Evolutionary conservation across 2,797 vertebrate species (phyloP).

Genomic region (Borostomias antarcticus): DNA sequence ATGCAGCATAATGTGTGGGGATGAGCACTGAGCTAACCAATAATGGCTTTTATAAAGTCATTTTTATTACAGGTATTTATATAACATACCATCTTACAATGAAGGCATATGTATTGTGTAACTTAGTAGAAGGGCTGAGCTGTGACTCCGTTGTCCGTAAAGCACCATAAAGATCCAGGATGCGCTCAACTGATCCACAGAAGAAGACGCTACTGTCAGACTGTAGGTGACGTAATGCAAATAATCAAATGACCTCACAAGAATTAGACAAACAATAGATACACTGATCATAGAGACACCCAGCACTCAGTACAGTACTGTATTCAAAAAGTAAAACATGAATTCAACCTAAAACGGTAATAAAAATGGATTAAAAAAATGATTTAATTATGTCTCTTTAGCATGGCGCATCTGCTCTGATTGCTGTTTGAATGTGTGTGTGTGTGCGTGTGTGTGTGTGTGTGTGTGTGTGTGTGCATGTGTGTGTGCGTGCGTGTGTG

Average conservation of each 20-base stretch:
- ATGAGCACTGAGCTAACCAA: neutral
- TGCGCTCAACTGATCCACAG: too few relatives aligned
- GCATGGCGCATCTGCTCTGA: neutral
- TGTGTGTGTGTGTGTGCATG: conserved; percentile 28
- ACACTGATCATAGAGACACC: neutral
- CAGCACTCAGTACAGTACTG: neutral
- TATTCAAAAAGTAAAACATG: too few relatives aligned
- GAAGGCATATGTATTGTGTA: too few relatives aligned
- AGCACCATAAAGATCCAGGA: too few relatives aligned
- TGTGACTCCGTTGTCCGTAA: too few relatives aligned
- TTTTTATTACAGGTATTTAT: too few relatives aligned
- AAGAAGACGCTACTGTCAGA: neutral
- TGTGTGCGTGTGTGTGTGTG: conserved; percentile 21
- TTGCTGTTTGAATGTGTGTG: conserved; percentile 1
- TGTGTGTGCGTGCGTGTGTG: conserved; percentile 15
- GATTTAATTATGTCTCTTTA: neutral
- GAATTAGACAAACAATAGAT: neutral
- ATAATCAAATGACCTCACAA: too few relatives aligned
- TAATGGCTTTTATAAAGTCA: too few relatives aligned
- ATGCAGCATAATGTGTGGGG: conserved; percentile 43
- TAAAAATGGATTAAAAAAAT: neutral
- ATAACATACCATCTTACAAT: too few relatives aligned
- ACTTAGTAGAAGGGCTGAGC: too few relatives aligned
- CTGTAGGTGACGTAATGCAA: neutral
- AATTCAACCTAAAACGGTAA: neutral